Percentiles rank a stretch among this genome's conserved stretches.
These are phyloP conservation scores for Clunio marinus DNA, from an alignment of 2,888 invertebrate genomes.

Conservation along the genomic window DNA sequence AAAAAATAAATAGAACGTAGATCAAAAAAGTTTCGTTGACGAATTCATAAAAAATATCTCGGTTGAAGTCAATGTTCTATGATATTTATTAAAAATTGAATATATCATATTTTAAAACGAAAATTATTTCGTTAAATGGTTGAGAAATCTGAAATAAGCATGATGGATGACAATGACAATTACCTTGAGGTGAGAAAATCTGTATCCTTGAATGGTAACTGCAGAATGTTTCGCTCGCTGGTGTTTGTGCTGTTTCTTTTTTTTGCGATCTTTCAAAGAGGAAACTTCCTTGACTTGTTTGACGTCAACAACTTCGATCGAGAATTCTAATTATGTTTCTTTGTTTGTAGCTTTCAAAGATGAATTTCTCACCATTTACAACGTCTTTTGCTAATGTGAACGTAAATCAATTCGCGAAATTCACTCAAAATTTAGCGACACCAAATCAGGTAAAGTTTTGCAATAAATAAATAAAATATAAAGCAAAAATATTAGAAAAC, in stretches of 20 bases:
- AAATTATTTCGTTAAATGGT: constrained; percentile 30
- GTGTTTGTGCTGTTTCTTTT: neutral
- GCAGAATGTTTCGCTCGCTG: no score
- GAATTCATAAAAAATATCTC: constrained; percentile 10
- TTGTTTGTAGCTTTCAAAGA: constrained; percentile 47
- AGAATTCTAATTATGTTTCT: constrained; percentile 17
- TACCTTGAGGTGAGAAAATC: constrained; percentile 42
- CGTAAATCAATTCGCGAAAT: constrained; percentile 63
- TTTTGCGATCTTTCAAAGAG: neutral
- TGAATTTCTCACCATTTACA: constrained; percentile 75
- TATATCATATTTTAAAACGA: neutral
- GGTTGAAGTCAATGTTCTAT: neutral
- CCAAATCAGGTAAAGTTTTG: constrained; percentile 56
- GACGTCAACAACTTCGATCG: constrained; percentile 1
- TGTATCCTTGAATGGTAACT: constrained; percentile 17
- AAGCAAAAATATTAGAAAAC: constrained; percentile 15
- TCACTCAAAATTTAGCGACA: constrained; percentile 65
- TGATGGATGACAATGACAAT: constrained; percentile 43
- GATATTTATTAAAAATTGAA: neutral
- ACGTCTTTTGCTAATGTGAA: constrained; percentile 60
- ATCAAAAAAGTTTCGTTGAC: constrained; percentile 4
- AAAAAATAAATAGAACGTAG: constrained; percentile 34
- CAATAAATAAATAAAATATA: constrained; percentile 40
- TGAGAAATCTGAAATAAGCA: constrained; percentile 28
- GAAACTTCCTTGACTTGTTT: constrained; percentile 5